phyloP scores from a whole-genome alignment of 2,888 invertebrate genomes.

The Polia nebulosa region DNA sequence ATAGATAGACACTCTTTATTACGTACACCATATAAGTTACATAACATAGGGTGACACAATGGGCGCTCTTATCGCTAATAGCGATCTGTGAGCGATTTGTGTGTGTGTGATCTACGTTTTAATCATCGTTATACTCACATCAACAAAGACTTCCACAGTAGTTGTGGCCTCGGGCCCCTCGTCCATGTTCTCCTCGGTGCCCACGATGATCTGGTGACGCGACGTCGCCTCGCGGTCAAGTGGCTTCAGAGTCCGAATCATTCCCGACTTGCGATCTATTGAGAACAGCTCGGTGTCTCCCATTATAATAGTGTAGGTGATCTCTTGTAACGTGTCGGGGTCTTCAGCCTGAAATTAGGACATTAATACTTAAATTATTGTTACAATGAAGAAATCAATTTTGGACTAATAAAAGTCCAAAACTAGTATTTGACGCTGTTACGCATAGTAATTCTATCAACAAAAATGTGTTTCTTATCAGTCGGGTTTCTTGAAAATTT shows the following conservation, averaged over 20 bases:
- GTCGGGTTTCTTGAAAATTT: no score
- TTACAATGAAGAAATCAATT: neutral
- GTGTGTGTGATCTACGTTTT: no score
- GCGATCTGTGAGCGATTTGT: no score
- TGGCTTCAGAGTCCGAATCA: conserved; percentile 94
- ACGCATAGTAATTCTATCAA: no score
- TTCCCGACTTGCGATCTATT: conserved; percentile 95
- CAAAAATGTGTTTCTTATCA: no score
- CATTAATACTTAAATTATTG: neutral
- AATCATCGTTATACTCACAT: conserved; percentile 85
- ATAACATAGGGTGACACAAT: no score
- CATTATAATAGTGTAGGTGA: conserved; percentile 96
- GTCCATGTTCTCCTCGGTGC: conserved; percentile 95
- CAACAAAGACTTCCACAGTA: conserved; percentile 93
- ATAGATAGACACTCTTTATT: no score
- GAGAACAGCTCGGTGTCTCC: conserved; percentile 96
- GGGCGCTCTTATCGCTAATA: no score
- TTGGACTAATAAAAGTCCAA: neutral
- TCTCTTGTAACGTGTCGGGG: conserved; percentile 95
- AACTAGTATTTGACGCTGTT: no score
- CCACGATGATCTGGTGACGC: conserved; percentile 94
- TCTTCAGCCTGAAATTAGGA: conserved; percentile 93
- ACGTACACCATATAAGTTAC: no score
- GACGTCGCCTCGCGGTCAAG: conserved; percentile 95
- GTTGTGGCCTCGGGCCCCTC: conserved; percentile 93